Base-by-base conservation (phyloP, 2,888 invertebrate genomes). In the Dryomyza anilis region DNA sequence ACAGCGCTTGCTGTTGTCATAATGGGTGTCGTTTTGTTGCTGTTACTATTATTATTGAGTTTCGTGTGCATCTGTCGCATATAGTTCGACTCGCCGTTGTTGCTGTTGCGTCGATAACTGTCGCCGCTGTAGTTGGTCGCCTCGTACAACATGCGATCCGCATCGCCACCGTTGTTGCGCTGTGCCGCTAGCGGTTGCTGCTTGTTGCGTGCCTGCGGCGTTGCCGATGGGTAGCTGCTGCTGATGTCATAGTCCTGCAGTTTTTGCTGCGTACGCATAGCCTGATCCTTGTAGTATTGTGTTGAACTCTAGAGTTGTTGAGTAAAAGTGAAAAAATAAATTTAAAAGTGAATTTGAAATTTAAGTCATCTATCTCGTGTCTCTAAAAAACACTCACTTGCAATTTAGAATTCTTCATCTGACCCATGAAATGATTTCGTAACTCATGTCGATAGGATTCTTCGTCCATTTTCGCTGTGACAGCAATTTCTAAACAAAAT, bases 151-250 rank as follows among this genome's bases (percentile, higher is more conserved):
- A 48, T 30, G 19, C 71, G 67, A 63, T 72, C 71, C 16, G 71
- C 71, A 62, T 72, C 71, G n/a, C 72, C 71, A 30, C 71, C 71
- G 57, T 67, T 67, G 2, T 27, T 59, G 21, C 29, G 61, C 16
- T 23, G 10, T 1, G 21, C 27, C 21, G 29, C 21, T 8, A 48
- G 59, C 14, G 29, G 39, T 39, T 19, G 21, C 23, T 50, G 10
- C 33, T 33, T 48, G 14, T 6, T 23, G 14, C 21, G 63, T 23
- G 10, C 55, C 12, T 36, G 36, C 36, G 39, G 16, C 19, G 19
- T n/a, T n/a, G n/a, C n/a, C n/a, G 36, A 7, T 53, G 25, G 25
- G 16, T n/a, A 43, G 27, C 23, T 16, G n/a, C 14, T 12, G 10
- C 58, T 52, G 39, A 14, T 23, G 12, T 63, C 63, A 1, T 50